Base-by-base conservation (phyloP, 1,140 invertebrate species). In the Cyclina sinensis region DNA sequence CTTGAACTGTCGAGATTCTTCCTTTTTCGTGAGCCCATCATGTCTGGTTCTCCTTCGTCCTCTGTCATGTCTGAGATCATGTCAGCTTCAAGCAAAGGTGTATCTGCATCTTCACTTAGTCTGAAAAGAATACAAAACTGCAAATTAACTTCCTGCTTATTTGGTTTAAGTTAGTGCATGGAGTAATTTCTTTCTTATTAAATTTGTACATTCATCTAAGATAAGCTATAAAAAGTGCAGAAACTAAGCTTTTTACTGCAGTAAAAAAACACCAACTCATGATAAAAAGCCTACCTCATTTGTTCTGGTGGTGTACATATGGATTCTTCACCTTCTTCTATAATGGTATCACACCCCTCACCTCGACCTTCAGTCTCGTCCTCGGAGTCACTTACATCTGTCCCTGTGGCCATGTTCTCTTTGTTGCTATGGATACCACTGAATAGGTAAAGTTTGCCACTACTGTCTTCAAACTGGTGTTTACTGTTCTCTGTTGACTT, bases 381-480 rank as follows among this genome's bases (percentile, higher is more conserved):
- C 46, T 90, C 68, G 3, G 70, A 70, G 54, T 86, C 59, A 39
- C 73, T 54, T 54, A 85, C 37, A 83, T 74, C 54, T 70, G 79
- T 46, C 73, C 46, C 32, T 89, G 83, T 73, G 11, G 78, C 65
- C 21, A 54, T 74, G 9, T 89, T 90, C 35, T 92, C 89, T n/a
- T 90, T 81, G 32, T 91, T 86, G 30, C 85, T 85, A 16, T 90
- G 82, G n/a, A 81, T 80, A 74, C 88, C 91, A 24, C 93, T 54
- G 90, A 95, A 95, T 27, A 91, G 86, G 86, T 94, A 95, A 18
- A 94, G 78, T 84, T 95, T 95, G n/a, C 87, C 84, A 51, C 88
- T 89, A 68, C 94, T 94, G 88, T 95, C 95, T 68, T 95, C 95
- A 93, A 95, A 95, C 0, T 83, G 35, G 12, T 88, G 90, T 73